phyloP scores from a whole-genome alignment of 2,888 invertebrate genomes.

The Ecdyonurus torrentis region DNA sequence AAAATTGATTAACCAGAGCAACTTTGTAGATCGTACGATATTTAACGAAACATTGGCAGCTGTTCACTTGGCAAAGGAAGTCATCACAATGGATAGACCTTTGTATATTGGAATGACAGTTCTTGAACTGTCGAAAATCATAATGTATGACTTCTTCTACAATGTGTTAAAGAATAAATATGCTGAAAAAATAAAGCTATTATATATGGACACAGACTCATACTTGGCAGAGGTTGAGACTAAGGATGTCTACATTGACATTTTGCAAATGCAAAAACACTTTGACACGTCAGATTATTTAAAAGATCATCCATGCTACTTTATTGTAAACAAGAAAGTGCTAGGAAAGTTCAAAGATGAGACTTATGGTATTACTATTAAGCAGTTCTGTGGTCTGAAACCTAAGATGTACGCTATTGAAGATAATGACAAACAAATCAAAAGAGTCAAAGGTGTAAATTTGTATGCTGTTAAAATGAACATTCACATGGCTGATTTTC shows the following conservation, averaged over 20 bases:
- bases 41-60: constrained; percentile 22
- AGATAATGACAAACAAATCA: too few relatives aligned
- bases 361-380: not conserved
- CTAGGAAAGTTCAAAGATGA: not conserved
- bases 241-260: not conserved
- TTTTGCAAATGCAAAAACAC: not conserved
- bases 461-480: not conserved
- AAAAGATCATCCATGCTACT: not conserved
- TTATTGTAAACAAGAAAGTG: not conserved
- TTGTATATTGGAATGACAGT: constrained; percentile 24
- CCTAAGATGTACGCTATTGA: not conserved
- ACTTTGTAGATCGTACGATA: constrained; percentile 20
- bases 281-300: not conserved
- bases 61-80: constrained; percentile 19
- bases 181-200: constrained; percentile 7
- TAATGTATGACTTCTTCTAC: constrained; percentile 25
- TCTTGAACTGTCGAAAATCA: constrained; percentile 24
- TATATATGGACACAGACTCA: not conserved
- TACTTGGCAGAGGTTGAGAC: not conserved
- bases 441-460: not conserved
- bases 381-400: not conserved
- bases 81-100: constrained; percentile 21
- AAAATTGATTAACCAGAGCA: constrained; percentile 18
- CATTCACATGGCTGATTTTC: not conserved
- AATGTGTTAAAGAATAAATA: constrained; percentile 19